phyloP scores from a whole-genome alignment of 37 sponge, comb jelly and placozoan genomes.

The Halisarca cf. caerulea region DNA sequence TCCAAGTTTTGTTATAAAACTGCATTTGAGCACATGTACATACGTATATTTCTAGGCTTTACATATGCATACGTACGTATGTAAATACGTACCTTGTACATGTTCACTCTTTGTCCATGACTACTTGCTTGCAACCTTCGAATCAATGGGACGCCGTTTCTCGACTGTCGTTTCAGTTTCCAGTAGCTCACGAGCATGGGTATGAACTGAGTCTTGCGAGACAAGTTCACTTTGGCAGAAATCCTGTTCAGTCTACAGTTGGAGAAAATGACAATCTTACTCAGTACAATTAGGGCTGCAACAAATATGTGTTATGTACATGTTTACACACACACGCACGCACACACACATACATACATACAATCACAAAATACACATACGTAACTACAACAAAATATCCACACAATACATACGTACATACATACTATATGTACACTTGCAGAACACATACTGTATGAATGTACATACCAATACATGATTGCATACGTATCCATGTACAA shows the following conservation, averaged over 20 bases:
- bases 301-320: too few species aligned
- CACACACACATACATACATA: not conserved
- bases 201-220: slow-evolving; percentile 88
- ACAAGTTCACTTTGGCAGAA: slow-evolving; percentile 63
- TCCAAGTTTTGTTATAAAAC: too few species aligned
- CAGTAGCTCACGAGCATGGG: slow-evolving; percentile 91
- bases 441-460: too few species aligned
- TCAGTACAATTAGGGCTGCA: not conserved
- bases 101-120: slow-evolving; percentile 57
- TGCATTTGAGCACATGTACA: not conserved
- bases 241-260: slow-evolving; percentile 71
- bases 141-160: slow-evolving; percentile 97
- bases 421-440: too few species aligned
- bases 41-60: not conserved
- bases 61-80: slow-evolving; percentile 1
- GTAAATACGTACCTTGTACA: slow-evolving; percentile 36
- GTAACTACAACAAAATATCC: not conserved
- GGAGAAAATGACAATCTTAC: not conserved
- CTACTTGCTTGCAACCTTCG: slow-evolving; percentile 83
- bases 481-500: too few species aligned
- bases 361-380: not conserved
- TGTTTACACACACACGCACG: not conserved
- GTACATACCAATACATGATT: too few species aligned
- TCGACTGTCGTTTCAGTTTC: slow-evolving; percentile 97
- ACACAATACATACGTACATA: not conserved